These are phyloP conservation scores for Patella pellucida DNA, from an alignment of 2,888 invertebrate species.

Conservation along the genomic window DNA sequence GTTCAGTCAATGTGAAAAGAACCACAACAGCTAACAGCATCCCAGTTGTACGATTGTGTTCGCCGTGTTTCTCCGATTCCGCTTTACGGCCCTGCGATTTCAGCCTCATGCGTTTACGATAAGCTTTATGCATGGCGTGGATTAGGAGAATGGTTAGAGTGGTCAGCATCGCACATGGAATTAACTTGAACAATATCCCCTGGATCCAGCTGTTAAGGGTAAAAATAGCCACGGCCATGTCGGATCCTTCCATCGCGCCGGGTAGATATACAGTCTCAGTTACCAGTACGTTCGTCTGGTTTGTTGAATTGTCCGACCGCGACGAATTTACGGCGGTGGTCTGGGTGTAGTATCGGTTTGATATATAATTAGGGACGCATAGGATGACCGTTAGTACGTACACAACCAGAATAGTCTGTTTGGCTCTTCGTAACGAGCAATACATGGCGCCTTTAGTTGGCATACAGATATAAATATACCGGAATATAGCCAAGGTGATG, in stretches of 20 bases:
- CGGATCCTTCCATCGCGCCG: neutral
- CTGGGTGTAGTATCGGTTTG: conserved; percentile 73
- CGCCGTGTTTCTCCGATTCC: conserved; percentile 66
- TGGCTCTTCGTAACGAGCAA: conserved; percentile 86
- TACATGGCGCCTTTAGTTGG: conserved; percentile 85
- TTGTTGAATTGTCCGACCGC: neutral
- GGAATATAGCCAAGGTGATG: conserved; percentile 91
- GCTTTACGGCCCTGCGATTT: conserved; percentile 65
- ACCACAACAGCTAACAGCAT: conserved; percentile 91
- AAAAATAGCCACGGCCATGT: conserved; percentile 21
- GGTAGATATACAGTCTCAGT: neutral
- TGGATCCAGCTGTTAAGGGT: conserved; percentile 89
- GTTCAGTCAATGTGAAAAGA: conserved; percentile 88
- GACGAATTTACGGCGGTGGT: neutral
- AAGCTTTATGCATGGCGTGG: conserved; percentile 70
- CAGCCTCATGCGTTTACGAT: conserved; percentile 60
- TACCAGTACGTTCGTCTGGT: neutral
- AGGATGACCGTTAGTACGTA: conserved; percentile 86
- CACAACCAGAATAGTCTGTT: conserved; percentile 85
- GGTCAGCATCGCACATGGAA: conserved; percentile 90
- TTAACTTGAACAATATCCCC: conserved; percentile 90
- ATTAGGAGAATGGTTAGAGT: conserved; percentile 74
- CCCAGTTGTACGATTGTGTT: conserved; percentile 83
- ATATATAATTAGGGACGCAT: conserved; percentile 87
- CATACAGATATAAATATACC: conserved; percentile 80